phyloP scores from a whole-genome alignment of 2,888 invertebrate genomes.

The Arctia plantaginis region DNA sequence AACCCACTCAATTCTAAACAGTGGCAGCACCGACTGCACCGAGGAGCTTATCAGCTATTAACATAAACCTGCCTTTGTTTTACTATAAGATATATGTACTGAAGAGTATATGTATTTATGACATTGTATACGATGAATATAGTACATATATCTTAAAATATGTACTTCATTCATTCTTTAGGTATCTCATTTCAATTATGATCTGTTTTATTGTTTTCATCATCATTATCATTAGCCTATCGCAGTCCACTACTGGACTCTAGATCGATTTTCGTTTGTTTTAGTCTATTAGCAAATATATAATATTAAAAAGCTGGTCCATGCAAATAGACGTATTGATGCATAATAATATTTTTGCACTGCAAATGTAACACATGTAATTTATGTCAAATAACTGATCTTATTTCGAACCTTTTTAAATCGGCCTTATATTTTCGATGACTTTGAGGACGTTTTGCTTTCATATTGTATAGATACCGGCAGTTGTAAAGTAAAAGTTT shows the following conservation, averaged over 20 bases:
- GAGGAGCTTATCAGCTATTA: constrained; percentile 65
- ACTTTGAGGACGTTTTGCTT: neutral
- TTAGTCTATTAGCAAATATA: neutral
- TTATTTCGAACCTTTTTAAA: neutral
- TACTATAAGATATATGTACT: too few relatives aligned
- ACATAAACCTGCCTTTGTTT: constrained; percentile 67
- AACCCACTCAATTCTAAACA: constrained; percentile 56
- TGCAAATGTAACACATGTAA: neutral
- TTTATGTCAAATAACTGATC: too few relatives aligned
- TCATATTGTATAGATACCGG: neutral
- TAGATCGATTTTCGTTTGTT: too few relatives aligned
- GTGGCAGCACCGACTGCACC: constrained; percentile 56
- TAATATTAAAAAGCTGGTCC: neutral
- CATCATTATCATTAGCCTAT: too few relatives aligned
- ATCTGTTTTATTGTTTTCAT: neutral
- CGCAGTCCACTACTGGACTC: too few relatives aligned
- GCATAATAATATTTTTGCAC: too few relatives aligned
- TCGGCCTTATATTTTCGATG: neutral
- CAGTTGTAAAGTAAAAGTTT: neutral
- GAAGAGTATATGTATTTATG: too few relatives aligned
- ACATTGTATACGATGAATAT: neutral
- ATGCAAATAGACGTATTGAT: too few relatives aligned
- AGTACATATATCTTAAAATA: too few relatives aligned
- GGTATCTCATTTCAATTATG: neutral
- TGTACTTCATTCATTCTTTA: neutral